Conservation (phyloP, 2,888 invertebrate species). For the Elmis aenea region DNA sequence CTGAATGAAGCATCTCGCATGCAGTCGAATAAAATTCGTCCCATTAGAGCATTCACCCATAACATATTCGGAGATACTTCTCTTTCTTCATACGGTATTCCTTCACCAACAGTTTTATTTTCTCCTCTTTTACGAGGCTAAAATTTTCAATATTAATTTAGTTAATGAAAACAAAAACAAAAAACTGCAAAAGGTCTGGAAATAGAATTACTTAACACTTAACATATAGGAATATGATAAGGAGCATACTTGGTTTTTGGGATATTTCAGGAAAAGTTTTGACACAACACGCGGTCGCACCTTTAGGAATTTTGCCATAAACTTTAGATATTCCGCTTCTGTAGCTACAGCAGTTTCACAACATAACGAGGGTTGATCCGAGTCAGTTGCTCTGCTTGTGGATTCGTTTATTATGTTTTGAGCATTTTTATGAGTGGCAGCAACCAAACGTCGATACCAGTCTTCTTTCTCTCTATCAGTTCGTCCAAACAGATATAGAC, state of each 20-base stretch:
- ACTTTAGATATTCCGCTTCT: conserved; percentile 38
- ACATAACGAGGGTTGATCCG: conserved; percentile 5
- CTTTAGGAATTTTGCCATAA: conserved; percentile 38
- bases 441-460: conserved; percentile 58
- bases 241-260: no score
- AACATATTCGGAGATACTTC: conserved; percentile 46
- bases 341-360: conserved; percentile 14
- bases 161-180: not conserved
- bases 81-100: not conserved
- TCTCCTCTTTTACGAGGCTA: not conserved
- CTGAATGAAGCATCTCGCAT: conserved; percentile 68
- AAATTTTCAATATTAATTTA: no score
- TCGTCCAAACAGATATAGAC: conserved; percentile 57
- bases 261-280: not conserved
- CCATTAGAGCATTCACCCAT: conserved; percentile 76
- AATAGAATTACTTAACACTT: no score
- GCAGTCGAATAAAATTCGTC: conserved; percentile 77
- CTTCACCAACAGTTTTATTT: not conserved
- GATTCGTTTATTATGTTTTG: conserved; percentile 2
- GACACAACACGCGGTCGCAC: conserved; percentile 14
- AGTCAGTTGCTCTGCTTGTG: not conserved
- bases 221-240: no score
- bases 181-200: not conserved
- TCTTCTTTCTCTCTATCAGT: conserved; percentile 89
- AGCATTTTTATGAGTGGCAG: conserved; percentile 33